Base-by-base conservation (phyloP, 2,113 vertebrate species). In the Zosterops hypoxanthus region DNA sequence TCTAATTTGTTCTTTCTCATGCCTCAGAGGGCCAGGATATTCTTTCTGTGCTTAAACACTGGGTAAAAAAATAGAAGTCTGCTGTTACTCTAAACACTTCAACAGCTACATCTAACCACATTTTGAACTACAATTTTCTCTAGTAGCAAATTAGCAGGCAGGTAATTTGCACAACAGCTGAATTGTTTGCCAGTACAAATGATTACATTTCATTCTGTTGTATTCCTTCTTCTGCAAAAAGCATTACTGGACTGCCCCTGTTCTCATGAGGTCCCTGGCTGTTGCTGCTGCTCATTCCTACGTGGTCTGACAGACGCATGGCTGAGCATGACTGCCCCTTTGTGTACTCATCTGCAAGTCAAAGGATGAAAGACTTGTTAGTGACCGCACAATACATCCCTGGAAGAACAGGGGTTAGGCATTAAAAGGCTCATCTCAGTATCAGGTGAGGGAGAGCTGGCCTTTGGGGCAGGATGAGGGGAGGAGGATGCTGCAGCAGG, bases 1-100 rank as follows among this genome's bases (percentile, higher is more conserved):
- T 77, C 76, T 94, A 92, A 96, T 96, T 96, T 96, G 88, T 83
- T 93, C 93, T 53, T 86, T 90, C 90, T 90, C 85, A 90, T 92
- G 90, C 93, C 76, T 96, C 90, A 93, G 68, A 93, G 85, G 56
- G n/a, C 64, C 20, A 52, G 71, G 25, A 56, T 90, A n/a, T 86
- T 95, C 79, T 86, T 94, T 73, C 75, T 83, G 10, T 49, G 60
- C 26, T 86, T 59, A 25, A 55, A 79, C 14, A 50, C 13, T 47
- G 28, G 31, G 7, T 53, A 50, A 81, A 86, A 71, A 73, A 69
- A 69, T 33, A 59, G 10, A 64, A 46, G 36, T 39, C 66, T 85
- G 26, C 46, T 92, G 11, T 84, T 92, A 46, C 26, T 72, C 47
- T 50, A 80, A 82, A 42, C 63, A 90, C 42, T 77, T 94, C 53